Evolutionary conservation across 1,140 invertebrate genomes (phyloP).

Genomic region (Aphaenogaster ashmeadi): DNA sequence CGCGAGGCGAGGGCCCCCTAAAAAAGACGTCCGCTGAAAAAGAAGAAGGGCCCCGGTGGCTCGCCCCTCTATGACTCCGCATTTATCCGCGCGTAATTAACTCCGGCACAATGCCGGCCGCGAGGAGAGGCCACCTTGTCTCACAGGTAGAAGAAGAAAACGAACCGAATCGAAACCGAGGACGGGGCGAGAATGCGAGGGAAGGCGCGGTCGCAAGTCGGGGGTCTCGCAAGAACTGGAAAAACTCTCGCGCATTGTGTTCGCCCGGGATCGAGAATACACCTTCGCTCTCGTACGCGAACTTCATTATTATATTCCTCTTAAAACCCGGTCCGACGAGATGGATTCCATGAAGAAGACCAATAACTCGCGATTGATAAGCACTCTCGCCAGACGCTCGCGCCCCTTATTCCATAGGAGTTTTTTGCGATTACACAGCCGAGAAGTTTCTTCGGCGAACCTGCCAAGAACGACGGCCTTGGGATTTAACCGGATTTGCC

Average conservation of each 20-base stretch:
- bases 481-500: slow-evolving; percentile 56
- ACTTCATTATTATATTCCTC: slow-evolving; percentile 37
- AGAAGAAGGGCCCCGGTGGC: slow-evolving; percentile 35
- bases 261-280: slow-evolving; percentile 42
- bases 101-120: slow-evolving; percentile 83
- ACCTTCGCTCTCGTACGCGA: slow-evolving; percentile 26
- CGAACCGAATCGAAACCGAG: slow-evolving; percentile 38
- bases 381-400: slow-evolving; percentile 19
- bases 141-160: slow-evolving; percentile 65
- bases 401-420: neutral
- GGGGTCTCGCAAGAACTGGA: slow-evolving; percentile 58
- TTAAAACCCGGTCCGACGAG: slow-evolving; percentile 16
- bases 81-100: slow-evolving; percentile 86
- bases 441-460: neutral
- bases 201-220: neutral
- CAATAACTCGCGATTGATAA: slow-evolving; percentile 57
- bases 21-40: slow-evolving; percentile 63
- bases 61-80: slow-evolving; percentile 83
- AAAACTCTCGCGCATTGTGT: slow-evolving; percentile 68
- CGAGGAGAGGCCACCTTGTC: slow-evolving; percentile 70
- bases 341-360: slow-evolving; percentile 18
- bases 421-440: slow-evolving; percentile 46
- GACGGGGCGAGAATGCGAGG: slow-evolving; percentile 21
- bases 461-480: slow-evolving; percentile 42
- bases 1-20: slow-evolving; percentile 32